Conservation (phyloP, 2,797 vertebrate species). For the Lepilemur septentrionalis region DNA sequence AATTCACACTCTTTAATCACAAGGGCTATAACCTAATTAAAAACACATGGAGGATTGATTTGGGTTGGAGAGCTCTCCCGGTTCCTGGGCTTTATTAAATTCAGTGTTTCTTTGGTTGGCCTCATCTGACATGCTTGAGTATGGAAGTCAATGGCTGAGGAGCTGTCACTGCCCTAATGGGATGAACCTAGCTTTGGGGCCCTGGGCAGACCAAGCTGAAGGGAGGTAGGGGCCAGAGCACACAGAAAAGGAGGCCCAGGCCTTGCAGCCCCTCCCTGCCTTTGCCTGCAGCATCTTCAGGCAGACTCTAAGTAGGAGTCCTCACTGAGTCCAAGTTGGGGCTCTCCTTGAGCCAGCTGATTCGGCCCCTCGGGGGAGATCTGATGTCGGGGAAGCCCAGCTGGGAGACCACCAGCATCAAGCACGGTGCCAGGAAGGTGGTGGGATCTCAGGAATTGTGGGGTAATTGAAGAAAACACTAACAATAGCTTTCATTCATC, state of each 20-base stretch:
- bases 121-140: conserved; percentile 50
- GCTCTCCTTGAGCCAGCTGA: not conserved
- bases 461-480: not conserved
- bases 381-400: not conserved
- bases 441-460: not conserved
- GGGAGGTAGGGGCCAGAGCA: not conserved
- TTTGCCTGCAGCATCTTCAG: not conserved
- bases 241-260: not conserved
- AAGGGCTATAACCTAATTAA: conserved; percentile 77
- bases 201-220: not conserved
- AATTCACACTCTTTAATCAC: conserved; percentile 81
- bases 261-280: not conserved
- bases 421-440: not conserved
- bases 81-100: conserved; percentile 71
- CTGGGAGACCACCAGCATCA: not conserved
- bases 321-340: fast-evolving
- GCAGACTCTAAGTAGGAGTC: not conserved
- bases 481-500: not conserved
- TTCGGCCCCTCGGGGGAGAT: not conserved
- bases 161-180: conserved; percentile 16
- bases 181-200: not conserved
- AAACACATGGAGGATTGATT: conserved; percentile 73
- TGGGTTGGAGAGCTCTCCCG: conserved; percentile 55
- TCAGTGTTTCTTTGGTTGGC: conserved; percentile 46
- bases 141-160: conserved; percentile 40